Evolutionary conservation across 92 coral and sea anemone genomes (phyloP), one percentile per base, ranked within the genome.

Genomic region (Siderastrea siderea): DNA sequence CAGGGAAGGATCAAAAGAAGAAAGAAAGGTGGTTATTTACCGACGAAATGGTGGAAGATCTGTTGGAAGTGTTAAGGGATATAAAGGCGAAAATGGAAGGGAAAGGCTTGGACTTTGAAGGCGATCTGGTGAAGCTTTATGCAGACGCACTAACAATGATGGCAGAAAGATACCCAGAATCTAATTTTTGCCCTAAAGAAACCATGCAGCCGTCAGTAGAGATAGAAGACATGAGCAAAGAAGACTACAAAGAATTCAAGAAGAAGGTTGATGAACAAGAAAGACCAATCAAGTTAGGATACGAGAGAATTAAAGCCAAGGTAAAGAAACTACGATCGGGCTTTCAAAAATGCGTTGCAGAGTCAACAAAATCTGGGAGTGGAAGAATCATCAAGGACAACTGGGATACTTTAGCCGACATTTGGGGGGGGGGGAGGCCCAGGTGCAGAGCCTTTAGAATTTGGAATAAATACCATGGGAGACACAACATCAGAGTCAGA

Each of bases 361-460:
- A 73, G 5, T 65, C 58, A 16, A 73, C 79, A 16, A 26, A 61
- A 61, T 71, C 80, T 71, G 86, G 86, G 9, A 84, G 88, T 73
- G 88, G 88, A 58, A 84, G 58, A 84, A 71, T 84, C 50, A 71
- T 84, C 71, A 66, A 66, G 43, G 71, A 66, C 7, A 19, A 66
- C 43, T 66, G 71, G 71, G 71, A 66, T n/a, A 38, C 88, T 69
- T 70, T 83, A 49, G 81, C 77, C 38, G 67, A 38, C 77, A 89
- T 89, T 11, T 89, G 92, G 88, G 88, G 89, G 38, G 87, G 91
- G n/a, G 38, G 64, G 64, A 44, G 80, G 83, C 47, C 87, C 87
- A 72, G 92, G 88, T 12, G 81, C 87, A 46, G 52, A 72, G 48
- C 82, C 77, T 60, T 38, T 82, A 77, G 69, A 66, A 14, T 75